Percentiles rank a stretch among this genome's conserved stretches.
These are phyloP conservation scores for Trididemnum clinides DNA, from an alignment of 23 tunicate genomes.

Conservation along the genomic window DNA sequence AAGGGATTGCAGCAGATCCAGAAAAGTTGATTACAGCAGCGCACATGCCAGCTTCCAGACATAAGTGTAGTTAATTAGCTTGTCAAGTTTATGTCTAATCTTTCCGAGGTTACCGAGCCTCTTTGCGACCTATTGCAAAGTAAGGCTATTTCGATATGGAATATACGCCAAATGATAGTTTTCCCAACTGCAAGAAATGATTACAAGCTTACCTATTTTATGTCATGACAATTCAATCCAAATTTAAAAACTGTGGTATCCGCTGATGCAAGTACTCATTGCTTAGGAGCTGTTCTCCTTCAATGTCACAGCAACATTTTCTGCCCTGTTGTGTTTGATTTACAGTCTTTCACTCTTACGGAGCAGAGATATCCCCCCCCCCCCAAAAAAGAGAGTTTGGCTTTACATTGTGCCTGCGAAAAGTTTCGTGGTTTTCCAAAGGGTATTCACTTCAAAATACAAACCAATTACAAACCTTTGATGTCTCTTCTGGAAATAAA, in stretches of 20 bases:
- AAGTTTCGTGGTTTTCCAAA: too few relatives aligned
- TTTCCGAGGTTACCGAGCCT: constrained; percentile 25
- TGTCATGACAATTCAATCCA: too few relatives aligned
- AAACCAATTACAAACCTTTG: too few relatives aligned
- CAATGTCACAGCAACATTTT: background rate
- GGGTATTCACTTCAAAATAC: too few relatives aligned
- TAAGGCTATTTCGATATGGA: background rate
- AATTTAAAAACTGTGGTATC: constrained; percentile 9
- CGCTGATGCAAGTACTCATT: too few relatives aligned
- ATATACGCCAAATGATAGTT: too few relatives aligned
- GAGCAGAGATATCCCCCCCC: constrained; percentile 39
- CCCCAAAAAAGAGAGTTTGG: constrained; percentile 16
- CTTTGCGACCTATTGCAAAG: constrained; percentile 6
- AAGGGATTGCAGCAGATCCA: constrained; percentile 20
- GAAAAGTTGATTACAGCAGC: background rate
- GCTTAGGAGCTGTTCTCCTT: too few relatives aligned
- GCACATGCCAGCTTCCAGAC: background rate
- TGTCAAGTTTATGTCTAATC: constrained; percentile 14
- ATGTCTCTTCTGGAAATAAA: constrained; percentile 17
- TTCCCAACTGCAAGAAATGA: too few relatives aligned
- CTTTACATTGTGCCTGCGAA: constrained; percentile 26
- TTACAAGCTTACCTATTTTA: too few relatives aligned
- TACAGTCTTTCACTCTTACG: constrained; percentile 1
- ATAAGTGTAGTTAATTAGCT: background rate
- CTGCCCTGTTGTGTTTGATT: constrained; percentile 10